A percentile compares a stretch with the other conserved stretches of the same genome.
Conservation (phyloP, 2,113 vertebrate genomes). For the Puffinus mauretanicus region DNA sequence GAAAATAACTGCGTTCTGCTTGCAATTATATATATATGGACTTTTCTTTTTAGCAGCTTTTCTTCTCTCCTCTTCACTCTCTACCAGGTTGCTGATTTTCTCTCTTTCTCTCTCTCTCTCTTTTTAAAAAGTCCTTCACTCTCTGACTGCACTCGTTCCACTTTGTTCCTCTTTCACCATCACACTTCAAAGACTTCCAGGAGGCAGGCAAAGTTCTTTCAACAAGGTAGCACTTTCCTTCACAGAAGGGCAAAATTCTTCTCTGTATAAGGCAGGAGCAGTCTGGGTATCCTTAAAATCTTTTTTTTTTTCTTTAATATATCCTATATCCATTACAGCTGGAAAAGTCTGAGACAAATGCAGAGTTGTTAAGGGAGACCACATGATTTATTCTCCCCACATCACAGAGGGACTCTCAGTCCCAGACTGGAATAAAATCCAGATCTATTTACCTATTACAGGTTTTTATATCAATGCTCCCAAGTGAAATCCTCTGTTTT, state of each 20-base stretch:
- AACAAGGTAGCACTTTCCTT: background rate
- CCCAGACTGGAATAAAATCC: background rate
- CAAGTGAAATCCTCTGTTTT: background rate
- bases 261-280: background rate
- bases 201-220: constrained; percentile 28
- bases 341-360: background rate
- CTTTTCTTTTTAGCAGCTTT: background rate
- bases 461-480: background rate
- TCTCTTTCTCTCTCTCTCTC: background rate
- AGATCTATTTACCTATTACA: background rate
- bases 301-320: background rate
- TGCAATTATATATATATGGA: background rate
- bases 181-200: constrained; percentile 33
- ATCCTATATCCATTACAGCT: background rate
- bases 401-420: background rate
- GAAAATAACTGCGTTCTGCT: background rate
- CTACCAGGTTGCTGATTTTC: background rate
- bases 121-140: background rate
- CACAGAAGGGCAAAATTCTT: constrained; percentile 8
- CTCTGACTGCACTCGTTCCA: background rate
- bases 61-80: background rate
- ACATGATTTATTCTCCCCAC: background rate
- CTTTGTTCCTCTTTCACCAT: constrained; percentile 28
- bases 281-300: background rate
- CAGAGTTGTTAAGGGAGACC: background rate